Percentiles rank a stretch among this genome's conserved stretches.
These are phyloP conservation scores for Silurus lanzhouensis DNA, from an alignment of 2,797 vertebrate genomes.

Conservation along the genomic window DNA sequence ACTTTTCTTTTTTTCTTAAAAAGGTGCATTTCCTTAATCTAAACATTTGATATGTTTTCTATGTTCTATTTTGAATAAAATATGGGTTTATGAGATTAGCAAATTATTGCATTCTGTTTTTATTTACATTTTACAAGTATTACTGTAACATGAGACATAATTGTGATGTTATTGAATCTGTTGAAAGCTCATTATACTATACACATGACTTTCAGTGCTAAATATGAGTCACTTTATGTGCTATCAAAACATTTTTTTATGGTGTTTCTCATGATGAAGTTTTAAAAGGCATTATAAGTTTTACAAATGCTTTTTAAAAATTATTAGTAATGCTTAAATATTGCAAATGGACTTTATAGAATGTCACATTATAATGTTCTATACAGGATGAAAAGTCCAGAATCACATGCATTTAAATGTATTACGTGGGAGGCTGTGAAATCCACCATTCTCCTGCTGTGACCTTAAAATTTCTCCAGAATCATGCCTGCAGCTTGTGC, in stretches of 20 bases:
- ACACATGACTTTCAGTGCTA: neutral
- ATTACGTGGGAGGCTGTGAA: neutral
- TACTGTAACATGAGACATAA: neutral
- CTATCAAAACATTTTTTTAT: neutral
- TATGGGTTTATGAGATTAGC: too few species aligned
- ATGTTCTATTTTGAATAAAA: too few species aligned
- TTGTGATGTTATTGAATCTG: neutral
- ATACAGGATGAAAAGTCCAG: neutral
- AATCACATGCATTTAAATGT: neutral
- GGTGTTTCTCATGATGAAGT: too few species aligned
- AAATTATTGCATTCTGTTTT: too few species aligned
- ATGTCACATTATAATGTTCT: neutral
- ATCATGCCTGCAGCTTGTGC: neutral
- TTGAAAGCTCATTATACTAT: neutral
- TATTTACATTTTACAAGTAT: too few species aligned
- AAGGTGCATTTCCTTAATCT: too few species aligned
- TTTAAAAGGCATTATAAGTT: neutral
- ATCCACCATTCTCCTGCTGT: neutral
- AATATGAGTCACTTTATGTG: too few species aligned
- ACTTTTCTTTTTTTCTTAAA: too few species aligned
- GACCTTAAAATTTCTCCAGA: constrained; percentile 5
- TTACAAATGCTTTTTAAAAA: neutral
- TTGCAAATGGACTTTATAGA: neutral
- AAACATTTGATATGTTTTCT: too few species aligned
- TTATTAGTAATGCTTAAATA: neutral